A percentile compares a stretch with the other conserved stretches of the same genome.
These are phyloP conservation scores for Silurus lanzhouensis DNA, from an alignment of 2,797 vertebrate genomes.

Conservation along the genomic window DNA sequence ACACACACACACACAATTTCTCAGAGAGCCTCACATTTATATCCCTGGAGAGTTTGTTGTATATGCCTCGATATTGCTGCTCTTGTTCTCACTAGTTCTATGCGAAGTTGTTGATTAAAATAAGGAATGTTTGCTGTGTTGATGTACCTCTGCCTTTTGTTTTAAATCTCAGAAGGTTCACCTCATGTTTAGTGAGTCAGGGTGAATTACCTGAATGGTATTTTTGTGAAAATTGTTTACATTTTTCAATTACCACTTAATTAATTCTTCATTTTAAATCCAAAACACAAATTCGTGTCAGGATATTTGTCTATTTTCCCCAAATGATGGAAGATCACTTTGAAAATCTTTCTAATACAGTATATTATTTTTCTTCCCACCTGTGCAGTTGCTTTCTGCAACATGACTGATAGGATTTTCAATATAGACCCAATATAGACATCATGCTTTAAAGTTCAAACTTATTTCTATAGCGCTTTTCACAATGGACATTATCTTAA, in stretches of 20 bases:
- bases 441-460: neutral
- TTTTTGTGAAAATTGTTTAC: neutral
- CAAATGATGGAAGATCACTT: neutral
- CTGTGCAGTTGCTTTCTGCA: constrained; percentile 10
- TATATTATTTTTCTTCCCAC: neutral
- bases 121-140: constrained; percentile 32
- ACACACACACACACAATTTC: neutral
- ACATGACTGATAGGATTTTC: constrained; percentile 15
- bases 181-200: constrained; percentile 11
- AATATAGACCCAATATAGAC: neutral
- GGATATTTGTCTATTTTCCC: constrained; percentile 4
- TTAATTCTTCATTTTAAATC: neutral
- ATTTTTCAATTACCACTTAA: neutral
- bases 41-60: constrained; percentile 40
- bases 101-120: constrained; percentile 41
- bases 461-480: too few species aligned
- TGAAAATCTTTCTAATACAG: neutral
- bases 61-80: constrained; percentile 6
- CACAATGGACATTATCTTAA: too few species aligned
- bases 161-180: constrained; percentile 17
- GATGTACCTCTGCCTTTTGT: constrained; percentile 24
- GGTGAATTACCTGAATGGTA: constrained; percentile 10
- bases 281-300: neutral
- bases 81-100: constrained; percentile 30
- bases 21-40: constrained; percentile 15